Percentiles rank a stretch among this genome's conserved stretches.
phyloP scores from a whole-genome alignment of 2,113 vertebrate species.

The Chlamydotis undulata region DNA sequence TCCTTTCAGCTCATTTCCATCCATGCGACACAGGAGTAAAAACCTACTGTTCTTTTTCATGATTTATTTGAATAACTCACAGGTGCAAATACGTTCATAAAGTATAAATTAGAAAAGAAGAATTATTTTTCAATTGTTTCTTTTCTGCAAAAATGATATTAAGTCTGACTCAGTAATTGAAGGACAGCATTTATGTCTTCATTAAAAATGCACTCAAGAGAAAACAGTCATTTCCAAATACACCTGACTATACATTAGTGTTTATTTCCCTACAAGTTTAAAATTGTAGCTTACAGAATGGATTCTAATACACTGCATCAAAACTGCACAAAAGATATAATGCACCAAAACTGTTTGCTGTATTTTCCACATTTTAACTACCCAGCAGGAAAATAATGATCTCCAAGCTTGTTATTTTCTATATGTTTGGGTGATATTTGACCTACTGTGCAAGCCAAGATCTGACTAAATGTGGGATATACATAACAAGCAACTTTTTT shows the following conservation, averaged over 20 bases:
- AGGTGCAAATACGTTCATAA: neutral
- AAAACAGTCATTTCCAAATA: neutral
- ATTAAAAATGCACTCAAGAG: neutral
- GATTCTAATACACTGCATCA: neutral
- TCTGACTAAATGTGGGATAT: neutral
- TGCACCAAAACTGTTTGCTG: neutral
- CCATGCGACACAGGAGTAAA: neutral
- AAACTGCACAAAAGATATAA: neutral
- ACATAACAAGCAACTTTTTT: neutral
- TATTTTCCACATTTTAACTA: neutral
- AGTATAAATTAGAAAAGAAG: neutral
- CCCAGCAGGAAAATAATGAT: neutral
- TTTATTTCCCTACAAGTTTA: neutral
- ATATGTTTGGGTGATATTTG: neutral
- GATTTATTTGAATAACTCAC: neutral
- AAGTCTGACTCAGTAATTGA: neutral
- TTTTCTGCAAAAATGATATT: neutral
- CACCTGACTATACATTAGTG: neutral
- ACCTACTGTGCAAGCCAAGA: neutral
- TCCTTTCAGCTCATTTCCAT: neutral
- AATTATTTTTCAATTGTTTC: neutral
- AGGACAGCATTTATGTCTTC: conserved; percentile 1
- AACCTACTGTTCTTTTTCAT: neutral
- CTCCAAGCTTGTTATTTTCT: neutral
- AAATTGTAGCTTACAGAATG: neutral